phyloP scores from a whole-genome alignment of 2,113 vertebrate species.

The Serinus canaria region DNA sequence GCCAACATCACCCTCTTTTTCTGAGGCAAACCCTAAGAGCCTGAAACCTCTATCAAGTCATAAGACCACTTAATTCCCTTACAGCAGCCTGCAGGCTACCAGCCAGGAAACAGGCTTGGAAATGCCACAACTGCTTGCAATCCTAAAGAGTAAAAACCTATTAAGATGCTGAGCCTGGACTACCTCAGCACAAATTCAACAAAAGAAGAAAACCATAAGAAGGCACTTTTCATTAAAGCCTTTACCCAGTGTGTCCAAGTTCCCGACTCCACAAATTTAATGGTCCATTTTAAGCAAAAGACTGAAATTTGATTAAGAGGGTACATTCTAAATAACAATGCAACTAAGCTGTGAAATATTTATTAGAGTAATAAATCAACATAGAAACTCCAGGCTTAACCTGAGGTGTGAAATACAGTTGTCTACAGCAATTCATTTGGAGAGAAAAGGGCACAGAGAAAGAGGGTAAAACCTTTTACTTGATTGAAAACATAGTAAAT shows the following conservation, averaged over 20 bases:
- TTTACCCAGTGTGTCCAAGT: background rate
- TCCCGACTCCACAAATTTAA: background rate
- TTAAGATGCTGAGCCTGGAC: background rate
- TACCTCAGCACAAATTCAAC: background rate
- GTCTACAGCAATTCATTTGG: background rate
- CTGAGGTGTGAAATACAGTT: background rate
- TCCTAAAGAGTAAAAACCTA: background rate
- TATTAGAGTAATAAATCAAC: constrained; percentile 23
- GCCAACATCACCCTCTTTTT: background rate
- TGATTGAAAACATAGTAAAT: background rate
- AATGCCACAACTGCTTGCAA: background rate
- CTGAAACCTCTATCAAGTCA: background rate
- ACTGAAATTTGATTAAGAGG: constrained; percentile 13
- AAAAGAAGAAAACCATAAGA: background rate
- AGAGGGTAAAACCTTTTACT: background rate
- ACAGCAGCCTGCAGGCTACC: background rate
- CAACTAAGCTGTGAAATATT: background rate
- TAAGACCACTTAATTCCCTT: background rate
- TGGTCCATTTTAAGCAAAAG: background rate
- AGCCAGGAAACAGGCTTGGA: background rate
- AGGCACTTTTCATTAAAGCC: background rate
- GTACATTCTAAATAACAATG: background rate
- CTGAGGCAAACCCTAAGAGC: background rate
- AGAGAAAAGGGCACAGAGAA: background rate
- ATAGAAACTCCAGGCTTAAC: background rate